Evolutionary conservation across 2,797 vertebrate genomes (phyloP).

Genomic region (Parauchenoglanis ngamensis): DNA sequence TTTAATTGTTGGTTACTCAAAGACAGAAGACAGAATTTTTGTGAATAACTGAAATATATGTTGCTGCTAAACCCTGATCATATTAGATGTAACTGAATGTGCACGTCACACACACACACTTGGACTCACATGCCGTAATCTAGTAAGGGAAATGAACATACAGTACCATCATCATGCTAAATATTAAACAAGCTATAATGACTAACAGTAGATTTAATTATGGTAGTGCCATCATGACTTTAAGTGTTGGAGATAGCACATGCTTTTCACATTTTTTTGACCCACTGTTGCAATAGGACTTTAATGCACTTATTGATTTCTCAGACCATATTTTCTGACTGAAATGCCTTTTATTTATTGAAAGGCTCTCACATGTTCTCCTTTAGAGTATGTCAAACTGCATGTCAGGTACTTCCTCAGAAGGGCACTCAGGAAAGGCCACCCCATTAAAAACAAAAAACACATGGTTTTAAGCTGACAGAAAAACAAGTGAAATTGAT

Average conservation of each 20-base stretch:
- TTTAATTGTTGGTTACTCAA: background rate
- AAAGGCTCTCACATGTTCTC: background rate
- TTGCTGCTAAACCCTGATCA: background rate
- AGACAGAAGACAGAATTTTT: background rate
- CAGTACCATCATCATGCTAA: background rate
- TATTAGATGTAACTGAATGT: background rate
- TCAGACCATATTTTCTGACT: constrained; percentile 3
- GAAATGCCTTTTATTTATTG: constrained; percentile 13
- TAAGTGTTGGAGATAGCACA: constrained; percentile 14
- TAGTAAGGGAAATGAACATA: background rate
- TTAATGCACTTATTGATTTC: constrained; percentile 32
- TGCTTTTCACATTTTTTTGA: constrained; percentile 36
- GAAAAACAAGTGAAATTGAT: background rate
- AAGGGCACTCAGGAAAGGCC: background rate
- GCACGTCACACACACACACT: no score
- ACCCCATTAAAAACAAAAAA: background rate
- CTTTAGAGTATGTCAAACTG: background rate
- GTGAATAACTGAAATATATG: background rate
- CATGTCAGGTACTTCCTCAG: background rate
- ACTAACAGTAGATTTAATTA: background rate
- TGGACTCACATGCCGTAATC: background rate
- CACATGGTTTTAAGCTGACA: background rate
- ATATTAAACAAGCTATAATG: background rate
- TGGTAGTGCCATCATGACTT: constrained; percentile 27
- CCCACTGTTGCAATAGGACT: constrained; percentile 5